Percentiles rank a stretch among this genome's conserved stretches.
Evolutionary conservation across 2,888 invertebrate species (phyloP).

Genomic region (Diarsia dahlii): DNA sequence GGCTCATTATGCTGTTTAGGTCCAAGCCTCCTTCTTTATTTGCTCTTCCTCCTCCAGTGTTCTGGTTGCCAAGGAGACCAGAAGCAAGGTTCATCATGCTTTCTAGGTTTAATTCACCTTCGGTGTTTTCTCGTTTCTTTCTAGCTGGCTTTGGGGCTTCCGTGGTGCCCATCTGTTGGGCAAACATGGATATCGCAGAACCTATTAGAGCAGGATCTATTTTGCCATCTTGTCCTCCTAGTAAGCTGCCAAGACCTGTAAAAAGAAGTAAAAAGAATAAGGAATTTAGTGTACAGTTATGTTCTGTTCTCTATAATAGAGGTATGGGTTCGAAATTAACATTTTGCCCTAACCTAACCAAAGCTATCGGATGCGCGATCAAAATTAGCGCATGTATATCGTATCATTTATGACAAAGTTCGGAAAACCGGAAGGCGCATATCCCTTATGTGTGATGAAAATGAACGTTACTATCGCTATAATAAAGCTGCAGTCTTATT

Average conservation of each 20-base stretch:
- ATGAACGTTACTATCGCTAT: too few relatives aligned
- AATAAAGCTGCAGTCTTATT: too few relatives aligned
- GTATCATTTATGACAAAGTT: too few relatives aligned
- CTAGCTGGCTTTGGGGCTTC: constrained; percentile 71
- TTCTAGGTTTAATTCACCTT: constrained; percentile 88
- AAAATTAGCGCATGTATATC: too few relatives aligned
- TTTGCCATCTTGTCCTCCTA: constrained; percentile 91
- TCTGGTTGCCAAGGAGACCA: constrained; percentile 87
- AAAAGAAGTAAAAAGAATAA: too few relatives aligned
- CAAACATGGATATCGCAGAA: constrained; percentile 87
- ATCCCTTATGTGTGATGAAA: too few relatives aligned
- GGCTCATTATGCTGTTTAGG: constrained; percentile 88
- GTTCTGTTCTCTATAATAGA: too few relatives aligned
- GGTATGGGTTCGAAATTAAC: background rate
- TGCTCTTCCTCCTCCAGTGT: constrained; percentile 72
- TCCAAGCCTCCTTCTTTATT: constrained; percentile 84
- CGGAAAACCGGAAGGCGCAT: too few relatives aligned
- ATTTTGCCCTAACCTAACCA: background rate
- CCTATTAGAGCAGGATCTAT: constrained; percentile 90
- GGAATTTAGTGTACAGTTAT: too few relatives aligned
- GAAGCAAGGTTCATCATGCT: constrained; percentile 90
- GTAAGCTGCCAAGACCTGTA: constrained; percentile 88
- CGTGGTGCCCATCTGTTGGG: constrained; percentile 80
- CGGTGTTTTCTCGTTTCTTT: constrained; percentile 77
- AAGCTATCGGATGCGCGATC: too few relatives aligned